Evolutionary conservation across 2,113 vertebrate species (phyloP).

Genomic region (Elanus axillaris): DNA sequence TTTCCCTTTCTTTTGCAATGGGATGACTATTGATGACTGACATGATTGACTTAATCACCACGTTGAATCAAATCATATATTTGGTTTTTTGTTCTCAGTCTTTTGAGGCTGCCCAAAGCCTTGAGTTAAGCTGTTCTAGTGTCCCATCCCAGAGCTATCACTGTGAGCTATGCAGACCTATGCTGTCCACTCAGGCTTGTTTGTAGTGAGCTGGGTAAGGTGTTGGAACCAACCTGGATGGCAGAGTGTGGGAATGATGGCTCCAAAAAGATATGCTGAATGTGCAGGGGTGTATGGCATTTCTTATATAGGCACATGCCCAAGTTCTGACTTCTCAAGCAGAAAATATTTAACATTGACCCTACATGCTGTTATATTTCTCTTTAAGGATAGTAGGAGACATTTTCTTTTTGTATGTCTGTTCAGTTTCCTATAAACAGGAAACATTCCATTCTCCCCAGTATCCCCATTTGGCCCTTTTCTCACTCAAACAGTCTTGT

Average conservation of each 20-base stretch:
- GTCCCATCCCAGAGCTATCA: neutral
- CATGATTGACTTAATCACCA: neutral
- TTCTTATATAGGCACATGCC: neutral
- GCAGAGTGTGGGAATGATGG: neutral
- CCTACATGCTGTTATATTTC: neutral
- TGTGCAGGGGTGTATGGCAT: neutral
- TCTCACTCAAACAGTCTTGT: neutral
- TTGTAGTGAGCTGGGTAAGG: neutral
- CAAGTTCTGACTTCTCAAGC: neutral
- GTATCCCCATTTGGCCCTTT: neutral
- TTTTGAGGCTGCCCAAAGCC: neutral
- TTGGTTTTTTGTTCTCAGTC: neutral
- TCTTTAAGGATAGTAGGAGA: neutral
- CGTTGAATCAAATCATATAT: neutral
- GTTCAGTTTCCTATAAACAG: neutral
- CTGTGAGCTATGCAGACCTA: neutral
- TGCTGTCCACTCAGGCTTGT: neutral
- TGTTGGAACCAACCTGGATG: neutral
- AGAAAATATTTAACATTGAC: neutral
- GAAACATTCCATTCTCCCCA: neutral
- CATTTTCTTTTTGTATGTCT: neutral
- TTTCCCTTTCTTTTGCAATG: neutral
- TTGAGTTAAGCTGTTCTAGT: neutral
- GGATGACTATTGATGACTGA: neutral
- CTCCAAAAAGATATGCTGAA: neutral